Base-by-base conservation (phyloP, 2,888 invertebrate species). In the Latrodectus hesperus region DNA sequence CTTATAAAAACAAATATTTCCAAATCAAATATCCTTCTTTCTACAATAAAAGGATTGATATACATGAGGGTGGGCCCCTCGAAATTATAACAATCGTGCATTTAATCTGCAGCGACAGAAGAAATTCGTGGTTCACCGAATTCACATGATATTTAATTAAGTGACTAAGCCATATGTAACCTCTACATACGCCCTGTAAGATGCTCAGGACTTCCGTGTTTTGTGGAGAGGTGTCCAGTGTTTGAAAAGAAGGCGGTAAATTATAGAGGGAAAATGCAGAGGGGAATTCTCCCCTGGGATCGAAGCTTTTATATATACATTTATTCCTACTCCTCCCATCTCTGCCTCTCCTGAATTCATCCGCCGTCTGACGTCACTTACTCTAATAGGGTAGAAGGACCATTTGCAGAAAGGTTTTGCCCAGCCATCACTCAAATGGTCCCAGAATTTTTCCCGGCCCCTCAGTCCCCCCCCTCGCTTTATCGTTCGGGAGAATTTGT, bases 381-480 rank as follows among this genome's bases (percentile, higher is more conserved):
- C 81, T 81, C 73, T 81, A 81, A 81, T 81, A 81, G 74, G 74
- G 67, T 81, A 67, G 74, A 81, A 81, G 74, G 74, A 53, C 74
- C 81, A 81, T 81, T 81, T 81, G 81, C 74, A 73, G 67, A 74
- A 81, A 81, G 67, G 73, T 53, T 72, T 73, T 16, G 22, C 68
- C 74, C 53, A 38, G 53, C 73, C 67, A 74, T 81, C 81, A 81
- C 52, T 81, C 81, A 67, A 53, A 67, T 67, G 72, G 53, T 53
- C 52, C 72, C 73, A 81, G 52, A 52, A 9, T 72, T 52, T 72
- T 72, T 38, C 53, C 52, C 26, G n/a, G 16, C 14, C 14, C 17
- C 49, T 51, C 64, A 64, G n/a, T n/a, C 38, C 60, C 55, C 64
- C 49, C 26, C 53, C 4, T n/a, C 1, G 22, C 53, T 12, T 76